Evolutionary conservation across 1,140 invertebrate species (phyloP), one percentile per base, ranked within the genome.

Genomic region (Neodiprion virginianus): DNA sequence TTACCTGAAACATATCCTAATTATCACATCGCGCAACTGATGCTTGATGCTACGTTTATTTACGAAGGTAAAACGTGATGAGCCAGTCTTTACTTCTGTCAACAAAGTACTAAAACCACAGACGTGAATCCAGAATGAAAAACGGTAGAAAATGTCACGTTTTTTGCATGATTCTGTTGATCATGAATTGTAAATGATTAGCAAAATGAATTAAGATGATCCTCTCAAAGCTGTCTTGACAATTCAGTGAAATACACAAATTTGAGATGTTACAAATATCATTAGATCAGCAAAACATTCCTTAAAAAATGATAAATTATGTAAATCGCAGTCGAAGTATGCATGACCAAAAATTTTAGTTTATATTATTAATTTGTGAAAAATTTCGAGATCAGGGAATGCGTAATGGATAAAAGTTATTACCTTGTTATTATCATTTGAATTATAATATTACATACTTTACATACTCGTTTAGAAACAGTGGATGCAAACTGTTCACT

Each of bases 21-120:
- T 78, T 86, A 86, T 79, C 83, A 85, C 77, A 75, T 86, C 53
- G 85, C 81, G 10, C 82, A 87, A 71, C 69, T 84, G 72, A 86
- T 88, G 83, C 78, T 88, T 40, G 86, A 88, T 66, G 85, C 86
- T 12, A 87, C 82, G 2, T 82, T 83, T 71, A 85, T 88, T 74
- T 85, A 86, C 23, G 75, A 82, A 8, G 78, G 77, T 67, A 79
- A 77, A 72, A 80, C 77, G 76, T 76, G 71, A 74, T 65, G 47
- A 23, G 21, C 21, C 3, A 17, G 53, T 61, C 53, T 12, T 7
- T 17, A 17, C 11, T 61, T 61, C n/a, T 61, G 53, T 61, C 8
- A 61, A 61, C 8, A 61, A 61, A 61, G 28, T 40, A 40, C 1
- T 40, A 40, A 11, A 61, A 61, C 7, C 8, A 17, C n/a, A 14